phyloP scores from a whole-genome alignment of 2,797 vertebrate genomes.

The Onychomys torridus region DNA sequence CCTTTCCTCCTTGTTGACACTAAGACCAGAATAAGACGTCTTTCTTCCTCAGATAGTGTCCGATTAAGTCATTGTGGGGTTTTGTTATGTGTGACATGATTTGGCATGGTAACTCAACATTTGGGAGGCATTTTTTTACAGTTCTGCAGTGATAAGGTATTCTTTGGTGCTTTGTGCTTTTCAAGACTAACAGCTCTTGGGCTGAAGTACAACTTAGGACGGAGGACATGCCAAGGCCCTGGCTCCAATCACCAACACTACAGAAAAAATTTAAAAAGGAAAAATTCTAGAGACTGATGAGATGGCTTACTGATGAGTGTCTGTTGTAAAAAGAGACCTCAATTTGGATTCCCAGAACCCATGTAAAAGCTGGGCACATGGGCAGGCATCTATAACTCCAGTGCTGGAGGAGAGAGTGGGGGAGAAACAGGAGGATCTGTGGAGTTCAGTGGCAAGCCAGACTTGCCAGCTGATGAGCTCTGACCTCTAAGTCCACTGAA shows the following conservation, averaged over 20 bases:
- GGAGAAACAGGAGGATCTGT: no score
- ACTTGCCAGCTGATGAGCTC: background rate
- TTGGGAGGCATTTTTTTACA: background rate
- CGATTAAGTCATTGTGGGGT: constrained; percentile 44
- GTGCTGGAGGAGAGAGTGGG: no score
- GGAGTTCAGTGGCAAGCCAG: background rate
- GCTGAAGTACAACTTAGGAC: background rate
- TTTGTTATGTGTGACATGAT: background rate
- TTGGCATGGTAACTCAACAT: constrained; percentile 13
- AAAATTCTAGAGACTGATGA: background rate
- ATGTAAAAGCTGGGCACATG: background rate
- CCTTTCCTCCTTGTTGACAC: background rate
- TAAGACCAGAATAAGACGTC: constrained; percentile 44
- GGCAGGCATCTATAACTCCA: background rate
- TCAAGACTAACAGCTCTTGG: background rate
- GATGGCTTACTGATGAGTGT: background rate
- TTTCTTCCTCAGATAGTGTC: constrained; percentile 36
- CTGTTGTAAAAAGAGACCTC: background rate
- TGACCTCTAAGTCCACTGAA: background rate
- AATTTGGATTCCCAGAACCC: background rate
- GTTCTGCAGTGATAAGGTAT: constrained; percentile 15
- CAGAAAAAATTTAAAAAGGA: background rate
- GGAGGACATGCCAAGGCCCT: background rate
- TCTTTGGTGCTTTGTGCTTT: background rate
- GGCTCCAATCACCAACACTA: background rate